Evolutionary conservation across 2,888 invertebrate species (phyloP).

Genomic region (Chamaedrilus cognettii): DNA sequence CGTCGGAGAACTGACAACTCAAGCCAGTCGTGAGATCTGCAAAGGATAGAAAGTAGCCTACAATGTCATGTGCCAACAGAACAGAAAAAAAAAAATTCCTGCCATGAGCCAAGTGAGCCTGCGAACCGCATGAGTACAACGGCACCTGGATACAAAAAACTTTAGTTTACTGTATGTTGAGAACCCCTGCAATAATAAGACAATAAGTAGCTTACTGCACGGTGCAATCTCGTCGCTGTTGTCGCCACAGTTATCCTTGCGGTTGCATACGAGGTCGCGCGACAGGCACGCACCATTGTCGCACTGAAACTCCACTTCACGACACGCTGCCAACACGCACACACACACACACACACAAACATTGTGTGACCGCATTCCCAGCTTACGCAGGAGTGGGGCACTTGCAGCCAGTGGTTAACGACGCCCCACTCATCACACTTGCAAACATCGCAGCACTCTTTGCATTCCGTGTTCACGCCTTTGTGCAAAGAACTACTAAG

Average conservation of each 20-base stretch:
- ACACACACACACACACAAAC: too few species aligned
- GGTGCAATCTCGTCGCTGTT: slow-evolving; percentile 28
- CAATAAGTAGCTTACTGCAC: slow-evolving; percentile 29
- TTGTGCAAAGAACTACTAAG: background rate
- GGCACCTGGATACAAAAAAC: too few species aligned
- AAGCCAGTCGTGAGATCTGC: slow-evolving; percentile 26
- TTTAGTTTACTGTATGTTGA: too few species aligned
- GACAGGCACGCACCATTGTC: slow-evolving; percentile 32
- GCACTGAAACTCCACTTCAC: slow-evolving; percentile 33
- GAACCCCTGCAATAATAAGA: too few species aligned
- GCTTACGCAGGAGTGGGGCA: too few species aligned
- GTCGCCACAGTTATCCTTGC: slow-evolving; percentile 33
- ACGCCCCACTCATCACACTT: slow-evolving; percentile 23
- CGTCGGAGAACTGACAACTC: slow-evolving; percentile 25
- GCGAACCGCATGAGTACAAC: too few species aligned
- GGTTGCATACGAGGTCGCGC: slow-evolving; percentile 29
- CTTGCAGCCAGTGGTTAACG: too few species aligned
- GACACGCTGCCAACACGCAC: slow-evolving; percentile 33
- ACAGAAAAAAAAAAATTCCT: too few species aligned
- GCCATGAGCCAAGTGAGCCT: too few species aligned
- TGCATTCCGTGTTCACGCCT: slow-evolving; percentile 16
- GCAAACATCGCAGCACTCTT: slow-evolving; percentile 31
- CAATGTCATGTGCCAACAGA: too few species aligned
- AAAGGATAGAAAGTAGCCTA: too few species aligned
- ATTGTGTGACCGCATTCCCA: too few species aligned